Base-by-base conservation (phyloP, 2,113 vertebrate genomes). In the Epinephelus cyanopodus region DNA sequence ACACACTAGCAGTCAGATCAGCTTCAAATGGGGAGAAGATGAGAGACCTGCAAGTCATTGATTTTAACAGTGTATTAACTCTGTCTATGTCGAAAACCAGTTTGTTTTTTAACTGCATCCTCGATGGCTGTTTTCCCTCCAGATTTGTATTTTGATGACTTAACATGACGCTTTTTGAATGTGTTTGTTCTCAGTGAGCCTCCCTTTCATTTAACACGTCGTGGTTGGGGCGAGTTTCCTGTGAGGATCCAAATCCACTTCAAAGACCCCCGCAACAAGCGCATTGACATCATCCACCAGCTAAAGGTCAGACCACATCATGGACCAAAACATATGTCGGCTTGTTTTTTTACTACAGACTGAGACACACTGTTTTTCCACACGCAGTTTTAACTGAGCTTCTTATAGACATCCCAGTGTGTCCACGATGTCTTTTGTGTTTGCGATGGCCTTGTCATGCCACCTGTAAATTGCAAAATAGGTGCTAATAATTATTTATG, bases 231-330 rank as follows among this genome's bases (percentile, higher is more conserved):
- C 81, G 98, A 99, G 89, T 99, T 99, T 94, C 98, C 98, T 52
- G 98, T 99, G 78, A 96, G 98, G 89, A 96, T 99, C 84, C 98
- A 99, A 95, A 98, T 99, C 90, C 98, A 99, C 90, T 99, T 99
- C 94, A 99, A 99, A 95, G 98, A 99, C 87, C 96, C 95, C 89
- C 97, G 97, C 90, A 99, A 99, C 96, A 99, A 99, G 93, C 96
- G 98, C 86, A 98, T 99, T 15, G 98, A 99, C 93, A 99, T 99
- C 94, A 99, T 99, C 90, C 98, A 99, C 92, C 97, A 98, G 87
- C 91, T 99, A 83, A 99, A 99, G 98, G 98, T 99, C 96, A 80
- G 91, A 47, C 67, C 57, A 65, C 56, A 57, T 81, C 42, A 3
- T 0, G 54, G 14, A 77, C 29, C 62, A n/a, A 60, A 63, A 64